These are phyloP conservation scores for Spilogale gracilis DNA, from an alignment of 2,113 vertebrate species.

Conservation along the genomic window DNA sequence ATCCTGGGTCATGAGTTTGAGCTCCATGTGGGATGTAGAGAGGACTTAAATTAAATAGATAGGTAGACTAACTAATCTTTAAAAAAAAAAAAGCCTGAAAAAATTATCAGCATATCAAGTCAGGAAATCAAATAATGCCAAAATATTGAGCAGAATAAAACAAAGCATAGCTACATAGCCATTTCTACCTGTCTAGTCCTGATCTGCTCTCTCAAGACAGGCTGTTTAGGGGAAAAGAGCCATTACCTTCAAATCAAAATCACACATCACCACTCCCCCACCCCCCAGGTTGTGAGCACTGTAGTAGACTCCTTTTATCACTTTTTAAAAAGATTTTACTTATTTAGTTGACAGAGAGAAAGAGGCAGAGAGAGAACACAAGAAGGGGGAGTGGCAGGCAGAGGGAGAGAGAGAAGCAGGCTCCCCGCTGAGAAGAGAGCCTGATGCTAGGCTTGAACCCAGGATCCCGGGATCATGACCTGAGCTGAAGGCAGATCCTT, in stretches of 20 bases:
- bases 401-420: no score
- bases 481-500: no score
- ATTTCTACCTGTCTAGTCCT: constrained; percentile 27
- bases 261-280: not conserved
- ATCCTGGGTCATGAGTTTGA: not conserved
- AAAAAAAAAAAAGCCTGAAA: not conserved
- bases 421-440: no score
- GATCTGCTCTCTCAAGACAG: not conserved
- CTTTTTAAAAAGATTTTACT: not conserved
- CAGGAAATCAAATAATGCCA: constrained; percentile 43
- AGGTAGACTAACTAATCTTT: not conserved
- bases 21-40: not conserved
- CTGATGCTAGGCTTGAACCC: no score
- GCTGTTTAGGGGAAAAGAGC: constrained; percentile 12
- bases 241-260: constrained; percentile 54
- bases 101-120: constrained; percentile 28
- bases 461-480: no score
- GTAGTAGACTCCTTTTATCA: not conserved
- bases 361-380: no score
- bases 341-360: not conserved
- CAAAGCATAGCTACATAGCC: not conserved
- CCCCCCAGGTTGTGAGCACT: not conserved
- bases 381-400: no score
- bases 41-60: not conserved
- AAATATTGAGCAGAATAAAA: constrained; percentile 48